Evolutionary conservation across 2,888 invertebrate species (phyloP).

Genomic region (Rhopalosiphum nymphaeae): DNA sequence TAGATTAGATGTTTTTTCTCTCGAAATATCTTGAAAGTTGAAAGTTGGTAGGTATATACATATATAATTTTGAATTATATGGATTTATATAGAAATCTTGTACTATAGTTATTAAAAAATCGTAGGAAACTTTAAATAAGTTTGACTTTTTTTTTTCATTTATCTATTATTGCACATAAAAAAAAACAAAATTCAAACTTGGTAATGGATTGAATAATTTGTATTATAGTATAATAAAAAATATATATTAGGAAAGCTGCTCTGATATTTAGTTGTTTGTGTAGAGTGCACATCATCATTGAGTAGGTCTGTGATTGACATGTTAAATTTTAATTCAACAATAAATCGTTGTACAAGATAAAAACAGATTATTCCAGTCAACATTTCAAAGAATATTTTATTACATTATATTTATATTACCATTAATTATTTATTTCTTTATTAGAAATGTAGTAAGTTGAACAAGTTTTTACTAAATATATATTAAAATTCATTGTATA

Average conservation of each 20-base stretch:
- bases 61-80: background rate
- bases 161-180: background rate
- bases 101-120: conserved; percentile 6
- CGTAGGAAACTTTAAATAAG: background rate
- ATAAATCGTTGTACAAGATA: background rate
- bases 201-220: background rate
- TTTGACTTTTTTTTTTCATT: conserved; percentile 40
- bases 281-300: background rate
- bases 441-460: too few species aligned
- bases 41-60: background rate
- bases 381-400: too few species aligned
- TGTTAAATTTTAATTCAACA: background rate
- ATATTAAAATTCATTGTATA: too few species aligned
- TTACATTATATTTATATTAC: too few species aligned
- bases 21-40: background rate
- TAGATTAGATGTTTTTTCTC: background rate
- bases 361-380: background rate
- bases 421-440: too few species aligned
- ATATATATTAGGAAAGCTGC: background rate
- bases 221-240: background rate
- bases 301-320: background rate
- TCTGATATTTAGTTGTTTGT: background rate
- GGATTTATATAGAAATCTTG: background rate
- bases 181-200: background rate
- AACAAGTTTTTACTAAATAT: too few species aligned